Base-by-base conservation (phyloP, 2,113 vertebrate genomes). In the Thinocorus orbignyianus region DNA sequence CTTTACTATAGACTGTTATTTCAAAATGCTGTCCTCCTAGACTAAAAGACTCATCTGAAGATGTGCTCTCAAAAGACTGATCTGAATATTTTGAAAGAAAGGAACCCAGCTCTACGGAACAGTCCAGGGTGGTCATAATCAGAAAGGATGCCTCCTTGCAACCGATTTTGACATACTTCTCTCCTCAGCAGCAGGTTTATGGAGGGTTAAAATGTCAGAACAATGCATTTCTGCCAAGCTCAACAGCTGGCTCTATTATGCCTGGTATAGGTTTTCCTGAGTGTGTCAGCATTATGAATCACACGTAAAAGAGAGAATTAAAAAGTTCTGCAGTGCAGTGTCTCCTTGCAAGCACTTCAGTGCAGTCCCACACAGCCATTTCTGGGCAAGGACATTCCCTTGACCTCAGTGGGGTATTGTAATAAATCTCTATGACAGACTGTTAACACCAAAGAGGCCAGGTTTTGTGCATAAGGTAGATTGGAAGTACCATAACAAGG, bases 201-300 rank as follows among this genome's bases (percentile, higher is more conserved):
- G 8, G 57, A 88, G 70, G 33, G 71, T 92, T 91, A 91, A 94
- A 86, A 78, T 25, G n/a, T 22, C 69, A 94, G 64, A 83, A 78
- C 37, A 89, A 64, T 19, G 13, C 19, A 46, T n/a, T 88, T 81
- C 86, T 95, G 86, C 58, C 60, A 83, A 94, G 54, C 31, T 35
- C 31, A 80, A 62, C 80, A 91, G 77, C 68, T 83, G 72, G 31
- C 81, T 86, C 49, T 89, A 28, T 83, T 94, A 81, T 91, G 83
- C 77, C 93, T 89, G 55, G 46, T 44, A 1, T 1, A 62, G 37
- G 44, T 88, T 77, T 87, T 95, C 90, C 84, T 68, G 87, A 71
- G 33, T 74, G 66, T 13, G 1, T 89, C 96, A 87, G 31, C 11
- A 52, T 33, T 66, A 89, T 95, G 92, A 97, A 62, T 89, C 93